phyloP scores from a whole-genome alignment of 37 sponge, comb jelly and placozoan genomes.

The Amphimedon queenslandica region DNA sequence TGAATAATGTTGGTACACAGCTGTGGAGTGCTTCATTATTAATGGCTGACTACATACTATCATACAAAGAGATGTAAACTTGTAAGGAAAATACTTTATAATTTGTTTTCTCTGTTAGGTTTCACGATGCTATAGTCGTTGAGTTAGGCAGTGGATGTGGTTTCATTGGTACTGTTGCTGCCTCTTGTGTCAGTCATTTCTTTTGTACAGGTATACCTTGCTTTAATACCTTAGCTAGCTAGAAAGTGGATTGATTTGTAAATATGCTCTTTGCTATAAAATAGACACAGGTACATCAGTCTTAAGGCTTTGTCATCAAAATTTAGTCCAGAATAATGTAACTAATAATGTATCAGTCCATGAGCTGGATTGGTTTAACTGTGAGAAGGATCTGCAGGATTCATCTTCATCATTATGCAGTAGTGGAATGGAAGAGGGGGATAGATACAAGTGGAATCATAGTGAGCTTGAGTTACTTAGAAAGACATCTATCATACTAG shows the following conservation, averaged over 20 bases:
- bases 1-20: constrained; percentile 23
- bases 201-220: constrained; percentile 36
- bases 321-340: constrained; percentile 15
- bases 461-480: constrained; percentile 6
- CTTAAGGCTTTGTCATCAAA: constrained; percentile 29
- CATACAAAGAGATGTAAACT: not conserved
- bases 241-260: not conserved
- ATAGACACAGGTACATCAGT: constrained; percentile 34
- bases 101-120: not conserved
- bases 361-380: constrained; percentile 41
- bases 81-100: not conserved
- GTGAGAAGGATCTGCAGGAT: not conserved
- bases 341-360: constrained; percentile 18
- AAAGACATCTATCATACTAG: constrained; percentile 11
- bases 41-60: constrained; percentile 35
- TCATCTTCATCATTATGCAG: not conserved
- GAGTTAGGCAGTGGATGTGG: constrained; percentile 57
- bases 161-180: constrained; percentile 31
- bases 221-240: not conserved
- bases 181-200: constrained; percentile 1
- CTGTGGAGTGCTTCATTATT: constrained; percentile 54
- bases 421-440: not conserved
- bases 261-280: not conserved
- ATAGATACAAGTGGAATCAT: constrained; percentile 15
- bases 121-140: constrained; percentile 12